Evolutionary conservation across 2,113 vertebrate genomes (phyloP).

Genomic region (Nipponia nippon): DNA sequence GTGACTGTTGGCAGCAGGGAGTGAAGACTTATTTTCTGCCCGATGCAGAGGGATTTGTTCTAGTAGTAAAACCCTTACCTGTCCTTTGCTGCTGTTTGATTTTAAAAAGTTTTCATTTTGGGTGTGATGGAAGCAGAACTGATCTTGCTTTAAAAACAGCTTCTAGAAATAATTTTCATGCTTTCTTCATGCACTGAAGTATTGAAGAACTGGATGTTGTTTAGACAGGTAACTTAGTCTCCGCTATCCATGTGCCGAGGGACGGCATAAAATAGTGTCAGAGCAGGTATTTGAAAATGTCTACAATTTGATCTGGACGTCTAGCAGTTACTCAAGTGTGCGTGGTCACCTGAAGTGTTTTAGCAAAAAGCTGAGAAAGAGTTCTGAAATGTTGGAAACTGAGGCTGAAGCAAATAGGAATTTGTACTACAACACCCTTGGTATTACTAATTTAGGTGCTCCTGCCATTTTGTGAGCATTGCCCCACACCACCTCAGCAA

Average conservation of each 20-base stretch:
- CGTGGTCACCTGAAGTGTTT: not conserved
- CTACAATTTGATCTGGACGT: not conserved
- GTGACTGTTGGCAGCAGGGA: not conserved
- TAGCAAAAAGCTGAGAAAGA: not conserved
- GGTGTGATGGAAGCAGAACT: not conserved
- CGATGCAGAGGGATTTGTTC: not conserved
- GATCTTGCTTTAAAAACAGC: not conserved
- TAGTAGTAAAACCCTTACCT: not conserved
- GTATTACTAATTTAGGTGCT: not conserved
- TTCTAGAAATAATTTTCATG: not conserved
- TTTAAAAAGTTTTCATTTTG: not conserved
- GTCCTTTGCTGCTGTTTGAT: not conserved
- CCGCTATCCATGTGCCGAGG: rapidly evolving
- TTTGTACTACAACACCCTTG: not conserved
- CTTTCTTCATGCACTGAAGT: not conserved
- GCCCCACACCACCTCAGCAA: not conserved
- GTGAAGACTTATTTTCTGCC: not conserved
- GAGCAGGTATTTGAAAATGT: not conserved
- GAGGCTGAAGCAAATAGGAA: not conserved
- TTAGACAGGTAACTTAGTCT: not conserved
- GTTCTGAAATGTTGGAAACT: not conserved
- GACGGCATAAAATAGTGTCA: not conserved
- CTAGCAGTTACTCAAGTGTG: not conserved
- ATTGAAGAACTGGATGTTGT: not conserved
- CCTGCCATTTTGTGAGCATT: rapidly evolving